Base-by-base conservation (phyloP, 2,797 vertebrate genomes). In the Xiphophorus birchmanni region DNA sequence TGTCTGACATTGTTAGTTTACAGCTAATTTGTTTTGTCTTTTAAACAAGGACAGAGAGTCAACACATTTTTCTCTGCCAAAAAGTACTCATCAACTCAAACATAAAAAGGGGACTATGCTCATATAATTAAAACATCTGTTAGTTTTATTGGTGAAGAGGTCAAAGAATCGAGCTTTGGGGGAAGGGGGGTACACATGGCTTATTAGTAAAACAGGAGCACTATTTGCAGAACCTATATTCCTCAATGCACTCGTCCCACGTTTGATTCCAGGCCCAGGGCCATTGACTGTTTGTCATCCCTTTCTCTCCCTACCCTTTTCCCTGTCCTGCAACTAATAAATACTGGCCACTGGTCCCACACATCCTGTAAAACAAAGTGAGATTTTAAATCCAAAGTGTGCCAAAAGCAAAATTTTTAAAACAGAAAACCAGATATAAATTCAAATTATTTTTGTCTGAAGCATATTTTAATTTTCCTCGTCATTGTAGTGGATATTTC, bases 41-140 rank as follows among this genome's bases (percentile, higher is more conserved):
- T 87, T 76, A 84, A 88, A 90, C 84, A 91, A 92, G 86, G 88
- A 86, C 86, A 80, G 52, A 54, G 76, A 83, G 86, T 86, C 83
- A 77, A 48, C 58, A 10, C 79, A 76, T 69, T 56, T 80, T 78
- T 85, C 69, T 45, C 23, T 87, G 89, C 84, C 89, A 90, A 82
- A 69, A 89, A 88, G 13, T 47, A 35, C 67, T 82, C 58, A 75
- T 87, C 74, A 83, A 77, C 84, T 87, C 84, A 85, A 26, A 87
- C 75, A 67, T 42, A 60, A 79, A 72, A 79, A 79, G 76, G 84
- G 77, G 74, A 71, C 56, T 73, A 73, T 78, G 75, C 52, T 48
- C 69, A 83, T 67, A 54, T 80, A 77, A 81, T 84, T 23, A 82
- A 86, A 71, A 71, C 52, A 42, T 45, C 69, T 72, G 69, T 45